Conservation (phyloP, 2,888 invertebrate species). For the Parelbella ahira region DNA sequence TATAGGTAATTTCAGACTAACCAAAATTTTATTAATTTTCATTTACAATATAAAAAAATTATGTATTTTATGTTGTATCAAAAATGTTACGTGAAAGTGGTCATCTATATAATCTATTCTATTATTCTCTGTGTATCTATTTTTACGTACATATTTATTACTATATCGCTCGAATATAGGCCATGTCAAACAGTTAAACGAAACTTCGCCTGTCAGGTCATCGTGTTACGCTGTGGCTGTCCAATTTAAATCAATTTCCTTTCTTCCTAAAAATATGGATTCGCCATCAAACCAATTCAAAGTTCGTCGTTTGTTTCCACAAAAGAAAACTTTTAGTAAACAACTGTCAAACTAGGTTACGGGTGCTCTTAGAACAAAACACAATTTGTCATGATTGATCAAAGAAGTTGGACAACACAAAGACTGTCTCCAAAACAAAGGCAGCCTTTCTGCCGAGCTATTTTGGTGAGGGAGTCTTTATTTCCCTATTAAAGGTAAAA, state of each 20-base stretch:
- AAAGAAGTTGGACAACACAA: constrained; percentile 65
- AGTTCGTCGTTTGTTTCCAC: constrained; percentile 50
- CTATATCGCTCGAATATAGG: too few species aligned
- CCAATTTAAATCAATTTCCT: constrained; percentile 22
- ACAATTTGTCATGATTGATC: constrained; percentile 78
- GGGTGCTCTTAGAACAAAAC: constrained; percentile 64
- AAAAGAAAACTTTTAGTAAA: constrained; percentile 52
- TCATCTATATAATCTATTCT: too few species aligned
- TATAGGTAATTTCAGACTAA: too few species aligned
- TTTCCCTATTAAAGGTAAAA: constrained; percentile 20
- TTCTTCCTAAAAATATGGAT: constrained; percentile 31
- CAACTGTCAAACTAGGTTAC: constrained; percentile 67
- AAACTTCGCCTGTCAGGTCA: too few species aligned
- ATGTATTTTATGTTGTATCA: too few species aligned
- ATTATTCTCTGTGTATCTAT: too few species aligned
- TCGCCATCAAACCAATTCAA: constrained; percentile 51
- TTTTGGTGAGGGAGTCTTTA: constrained; percentile 18
- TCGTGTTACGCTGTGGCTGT: too few species aligned
- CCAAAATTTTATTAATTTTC: too few species aligned
- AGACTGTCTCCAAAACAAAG: constrained; percentile 50
- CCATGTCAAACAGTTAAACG: too few species aligned
- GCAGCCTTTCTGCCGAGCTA: constrained; percentile 42
- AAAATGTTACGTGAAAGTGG: too few species aligned
- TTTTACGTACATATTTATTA: too few species aligned
- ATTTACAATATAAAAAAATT: too few species aligned